Conservation (phyloP, 2,888 invertebrate genomes). For the Caenorhabditis macrosperma region DNA sequence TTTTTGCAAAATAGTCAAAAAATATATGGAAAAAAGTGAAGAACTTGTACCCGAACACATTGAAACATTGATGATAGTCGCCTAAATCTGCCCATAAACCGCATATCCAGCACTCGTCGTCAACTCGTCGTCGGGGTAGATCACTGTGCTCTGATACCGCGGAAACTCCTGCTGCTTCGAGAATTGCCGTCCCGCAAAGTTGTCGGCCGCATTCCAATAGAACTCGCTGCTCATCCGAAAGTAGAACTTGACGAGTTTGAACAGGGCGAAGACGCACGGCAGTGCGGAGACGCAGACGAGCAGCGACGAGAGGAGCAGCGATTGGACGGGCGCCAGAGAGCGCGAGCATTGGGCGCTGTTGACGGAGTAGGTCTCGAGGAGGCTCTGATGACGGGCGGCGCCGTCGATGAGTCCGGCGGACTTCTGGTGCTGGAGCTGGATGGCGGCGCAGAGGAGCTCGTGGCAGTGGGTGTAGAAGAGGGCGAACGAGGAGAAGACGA, state of each 20-base stretch:
- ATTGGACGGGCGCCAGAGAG: conserved; percentile 57
- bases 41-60: too few species aligned
- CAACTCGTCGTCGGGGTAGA: conserved; percentile 61
- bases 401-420: conserved; percentile 42
- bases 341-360: conserved; percentile 53
- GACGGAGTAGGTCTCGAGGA: conserved; percentile 43
- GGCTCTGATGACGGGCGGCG: conserved; percentile 36
- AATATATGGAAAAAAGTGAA: too few species aligned
- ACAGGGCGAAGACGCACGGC: conserved; percentile 59
- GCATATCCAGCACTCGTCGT: conserved; percentile 54
- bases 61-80: too few species aligned
- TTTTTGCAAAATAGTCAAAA: too few species aligned
- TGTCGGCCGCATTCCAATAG: conserved; percentile 67
- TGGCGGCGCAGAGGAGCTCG: conserved; percentile 61
- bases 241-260: conserved; percentile 67
- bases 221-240: conserved; percentile 67
- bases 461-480: conserved; percentile 64
- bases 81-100: conserved; percentile 60
- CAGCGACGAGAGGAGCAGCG: conserved; percentile 58
- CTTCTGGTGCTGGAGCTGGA: conserved; percentile 61
- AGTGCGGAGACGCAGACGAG: conserved; percentile 57
- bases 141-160: conserved; percentile 43
- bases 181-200: conserved; percentile 53
- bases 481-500: conserved; percentile 50
- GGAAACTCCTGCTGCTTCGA: conserved; percentile 59